phyloP scores from a whole-genome alignment of 2,888 invertebrate genomes.

The Macrosiphum euphorbiae region DNA sequence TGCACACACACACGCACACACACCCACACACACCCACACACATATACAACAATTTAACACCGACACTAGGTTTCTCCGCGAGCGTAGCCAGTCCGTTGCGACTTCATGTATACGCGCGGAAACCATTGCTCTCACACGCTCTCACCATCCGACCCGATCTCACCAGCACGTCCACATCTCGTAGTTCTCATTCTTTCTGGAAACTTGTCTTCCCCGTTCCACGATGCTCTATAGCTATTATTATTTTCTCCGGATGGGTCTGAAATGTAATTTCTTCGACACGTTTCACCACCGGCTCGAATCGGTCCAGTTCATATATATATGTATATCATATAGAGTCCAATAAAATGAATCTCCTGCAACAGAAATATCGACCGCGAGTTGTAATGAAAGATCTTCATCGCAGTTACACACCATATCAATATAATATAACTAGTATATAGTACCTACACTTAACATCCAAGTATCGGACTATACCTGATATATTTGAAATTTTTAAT shows the following conservation, averaged over 20 bases:
- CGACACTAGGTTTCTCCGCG: background rate
- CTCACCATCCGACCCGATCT: background rate
- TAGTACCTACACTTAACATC: background rate
- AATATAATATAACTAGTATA: background rate
- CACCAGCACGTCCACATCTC: background rate
- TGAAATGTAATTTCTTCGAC: slow-evolving; percentile 8
- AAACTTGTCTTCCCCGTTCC: background rate
- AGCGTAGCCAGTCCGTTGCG: background rate
- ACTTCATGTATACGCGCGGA: background rate
- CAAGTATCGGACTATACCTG: too few species aligned
- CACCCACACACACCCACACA: background rate
- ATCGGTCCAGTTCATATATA: background rate
- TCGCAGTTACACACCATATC: background rate
- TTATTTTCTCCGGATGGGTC: background rate
- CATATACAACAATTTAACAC: background rate
- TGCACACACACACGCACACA: background rate
- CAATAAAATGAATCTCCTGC: background rate
- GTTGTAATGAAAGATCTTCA: background rate
- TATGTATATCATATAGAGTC: background rate
- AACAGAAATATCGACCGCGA: background rate
- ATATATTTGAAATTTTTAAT: background rate
- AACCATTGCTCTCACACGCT: background rate
- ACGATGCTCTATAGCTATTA: background rate
- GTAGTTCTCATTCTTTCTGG: background rate
- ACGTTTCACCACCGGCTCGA: background rate